Evolutionary conservation across 2,888 invertebrate species (phyloP), one percentile per base, ranked within the genome.

Genomic region (Meta bourneti): DNA sequence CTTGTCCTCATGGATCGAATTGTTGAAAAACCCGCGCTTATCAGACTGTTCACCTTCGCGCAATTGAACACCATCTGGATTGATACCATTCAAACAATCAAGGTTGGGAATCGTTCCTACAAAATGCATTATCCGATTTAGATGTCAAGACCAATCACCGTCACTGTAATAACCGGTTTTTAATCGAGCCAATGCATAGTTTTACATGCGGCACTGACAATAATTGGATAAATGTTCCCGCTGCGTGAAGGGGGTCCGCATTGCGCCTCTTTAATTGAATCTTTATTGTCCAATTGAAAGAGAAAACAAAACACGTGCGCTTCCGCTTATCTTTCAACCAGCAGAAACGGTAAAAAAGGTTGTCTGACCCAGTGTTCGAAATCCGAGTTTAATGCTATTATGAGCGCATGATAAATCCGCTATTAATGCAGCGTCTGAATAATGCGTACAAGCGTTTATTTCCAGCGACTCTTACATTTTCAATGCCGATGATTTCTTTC

Each of bases 321-420:
- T 71, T 54, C 79, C 79, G 61, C 20, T 79, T 79, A 79, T 54
- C 79, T 79, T 82, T 82, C 82, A 69, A 49, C 70, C 74, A 84
- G 75, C 51, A 84, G 75, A 34, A 78, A 77, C n/a, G 52, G 61
- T 48, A 69, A 20, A 80, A 80, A 75, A n/a, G 34, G 61, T 20
- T 75, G 70, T 69, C 20, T 86, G 69, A 86, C 85, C 85, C 69
- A 86, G 51, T 86, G 85, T 70, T 69, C 78, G 85, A 86, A 77
- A 78, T 86, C 70, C 78, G 69, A 34, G 69, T 78, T 86, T 70
- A 78, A 69, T 86, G 70, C 20, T 78, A 78, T 86, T 86, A 86
- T 78, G 75, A 83, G 74, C 74, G 72, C 69, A 48, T 85, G 85
- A 69, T 86, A 86, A 86, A 86, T 86, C 85, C 78, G 69, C 77